Conservation (phyloP, 2,888 invertebrate species). For the Cephalotes varians region DNA sequence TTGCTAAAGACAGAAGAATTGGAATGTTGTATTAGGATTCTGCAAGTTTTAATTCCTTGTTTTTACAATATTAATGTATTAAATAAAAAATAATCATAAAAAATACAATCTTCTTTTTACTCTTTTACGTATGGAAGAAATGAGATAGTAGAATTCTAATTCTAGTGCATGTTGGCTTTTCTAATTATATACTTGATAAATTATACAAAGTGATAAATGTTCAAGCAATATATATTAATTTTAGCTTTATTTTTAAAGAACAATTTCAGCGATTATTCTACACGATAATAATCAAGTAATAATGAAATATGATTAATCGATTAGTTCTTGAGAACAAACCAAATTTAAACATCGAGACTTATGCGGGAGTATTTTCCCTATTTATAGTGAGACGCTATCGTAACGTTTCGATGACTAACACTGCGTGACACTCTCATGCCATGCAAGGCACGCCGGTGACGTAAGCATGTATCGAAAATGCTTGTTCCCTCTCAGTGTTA, state of each 20-base stretch:
- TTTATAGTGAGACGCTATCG: constrained; percentile 67
- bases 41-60: background rate
- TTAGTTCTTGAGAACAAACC: background rate
- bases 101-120: background rate
- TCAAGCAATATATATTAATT: background rate
- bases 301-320: constrained; percentile 21
- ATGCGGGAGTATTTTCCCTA: constrained; percentile 33
- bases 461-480: constrained; percentile 71
- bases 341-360: background rate
- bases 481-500: constrained; percentile 57
- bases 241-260: background rate
- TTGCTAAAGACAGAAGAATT: background rate
- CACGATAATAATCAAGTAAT: background rate
- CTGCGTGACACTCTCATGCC: constrained; percentile 78
- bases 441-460: constrained; percentile 83
- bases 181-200: background rate
- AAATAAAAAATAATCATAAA: background rate
- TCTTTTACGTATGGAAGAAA: too few species aligned
- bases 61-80: background rate
- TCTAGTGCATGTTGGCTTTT: background rate
- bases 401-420: constrained; percentile 80
- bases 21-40: background rate
- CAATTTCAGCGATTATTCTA: background rate
- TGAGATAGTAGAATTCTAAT: background rate
- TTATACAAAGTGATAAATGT: background rate